These are phyloP conservation scores for Drosophila setifemur DNA, from an alignment of 1,140 invertebrate species.

Conservation along the genomic window DNA sequence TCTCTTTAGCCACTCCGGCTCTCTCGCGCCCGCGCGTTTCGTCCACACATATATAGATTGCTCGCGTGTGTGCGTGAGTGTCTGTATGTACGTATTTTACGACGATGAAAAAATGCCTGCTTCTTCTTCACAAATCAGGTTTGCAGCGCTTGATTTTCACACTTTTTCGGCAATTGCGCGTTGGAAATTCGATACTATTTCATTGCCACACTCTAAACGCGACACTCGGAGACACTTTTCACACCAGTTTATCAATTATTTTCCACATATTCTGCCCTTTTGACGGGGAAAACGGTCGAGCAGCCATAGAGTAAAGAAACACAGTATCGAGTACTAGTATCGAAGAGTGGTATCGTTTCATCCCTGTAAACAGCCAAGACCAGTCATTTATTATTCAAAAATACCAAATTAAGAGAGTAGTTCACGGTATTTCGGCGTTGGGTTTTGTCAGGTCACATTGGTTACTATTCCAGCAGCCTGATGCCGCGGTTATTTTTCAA, in stretches of 20 bases:
- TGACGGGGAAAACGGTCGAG: slow-evolving; percentile 15
- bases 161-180: slow-evolving; percentile 21
- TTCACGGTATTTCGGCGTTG: too few relatives aligned
- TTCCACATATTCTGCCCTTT: slow-evolving; percentile 53
- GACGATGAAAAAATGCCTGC: slow-evolving; percentile 73
- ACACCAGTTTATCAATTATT: slow-evolving; percentile 56
- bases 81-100: slow-evolving; percentile 68
- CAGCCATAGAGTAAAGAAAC: too few relatives aligned
- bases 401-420: too few relatives aligned
- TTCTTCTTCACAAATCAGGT: slow-evolving; percentile 70
- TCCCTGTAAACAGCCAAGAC: too few relatives aligned
- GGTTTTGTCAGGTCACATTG: too few relatives aligned
- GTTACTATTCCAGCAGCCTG: too few relatives aligned
- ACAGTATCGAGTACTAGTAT: too few relatives aligned
- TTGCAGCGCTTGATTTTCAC: slow-evolving; percentile 51
- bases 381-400: too few relatives aligned
- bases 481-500: too few relatives aligned
- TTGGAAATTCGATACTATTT: slow-evolving; percentile 21
- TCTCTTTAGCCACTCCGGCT: too few relatives aligned
- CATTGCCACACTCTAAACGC: slow-evolving; percentile 14
- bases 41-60: slow-evolving; percentile 47
- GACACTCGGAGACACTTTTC: slow-evolving; percentile 46
- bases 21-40: slow-evolving; percentile 67
- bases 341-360: too few relatives aligned
- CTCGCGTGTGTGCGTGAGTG: slow-evolving; percentile 12